phyloP scores from a whole-genome alignment of 2,797 vertebrate species.

The Argya squamiceps region DNA sequence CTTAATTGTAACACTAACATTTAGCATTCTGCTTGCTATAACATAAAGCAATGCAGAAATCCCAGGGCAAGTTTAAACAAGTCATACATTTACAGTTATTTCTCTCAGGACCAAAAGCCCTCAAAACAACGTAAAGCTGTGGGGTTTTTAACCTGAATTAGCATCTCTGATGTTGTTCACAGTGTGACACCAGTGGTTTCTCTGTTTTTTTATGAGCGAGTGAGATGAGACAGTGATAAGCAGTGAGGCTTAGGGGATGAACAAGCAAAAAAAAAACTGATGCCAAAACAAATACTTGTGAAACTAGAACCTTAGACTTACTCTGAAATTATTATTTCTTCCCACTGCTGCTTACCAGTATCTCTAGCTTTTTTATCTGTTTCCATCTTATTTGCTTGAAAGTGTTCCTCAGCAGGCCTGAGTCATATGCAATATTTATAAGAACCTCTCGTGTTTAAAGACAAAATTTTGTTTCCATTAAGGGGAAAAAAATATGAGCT shows the following conservation, averaged over 20 bases:
- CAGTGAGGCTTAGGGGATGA: neutral
- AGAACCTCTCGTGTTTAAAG: neutral
- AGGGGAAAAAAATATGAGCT: neutral
- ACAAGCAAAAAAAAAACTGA: neutral
- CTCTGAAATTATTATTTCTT: neutral
- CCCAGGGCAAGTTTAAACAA: neutral
- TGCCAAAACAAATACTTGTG: neutral
- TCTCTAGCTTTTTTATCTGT: neutral
- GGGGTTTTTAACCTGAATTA: slow-evolving; percentile 8
- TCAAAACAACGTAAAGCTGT: neutral
- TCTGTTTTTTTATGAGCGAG: neutral
- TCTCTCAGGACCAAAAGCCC: neutral
- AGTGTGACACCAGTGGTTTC: neutral
- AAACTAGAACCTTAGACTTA: neutral
- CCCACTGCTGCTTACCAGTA: neutral
- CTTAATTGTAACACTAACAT: neutral
- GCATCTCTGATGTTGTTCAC: neutral
- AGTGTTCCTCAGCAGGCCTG: neutral
- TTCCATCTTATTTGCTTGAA: slow-evolving; percentile 15
- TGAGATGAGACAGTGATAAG: neutral
- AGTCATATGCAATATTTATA: slow-evolving; percentile 9
- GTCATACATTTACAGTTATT: neutral
- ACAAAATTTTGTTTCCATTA: neutral
- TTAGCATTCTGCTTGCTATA: neutral
- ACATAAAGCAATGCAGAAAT: neutral